Base-by-base conservation (phyloP, 2,797 vertebrate genomes). In the Pantherophis vulpinus region DNA sequence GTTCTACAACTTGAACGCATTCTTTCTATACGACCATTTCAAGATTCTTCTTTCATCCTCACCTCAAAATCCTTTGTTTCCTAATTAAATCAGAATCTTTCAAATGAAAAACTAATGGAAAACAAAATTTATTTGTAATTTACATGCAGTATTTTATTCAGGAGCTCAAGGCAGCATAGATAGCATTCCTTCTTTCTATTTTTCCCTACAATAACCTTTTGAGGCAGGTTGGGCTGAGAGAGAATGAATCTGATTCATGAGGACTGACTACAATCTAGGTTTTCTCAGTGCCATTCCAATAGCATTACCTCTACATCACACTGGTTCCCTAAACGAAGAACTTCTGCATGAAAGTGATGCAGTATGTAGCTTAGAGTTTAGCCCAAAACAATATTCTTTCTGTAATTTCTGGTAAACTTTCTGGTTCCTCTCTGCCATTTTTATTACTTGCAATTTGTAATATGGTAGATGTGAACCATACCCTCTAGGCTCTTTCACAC, bases 71-170 rank as follows among this genome's bases (percentile, higher is more conserved):
- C 61, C 88, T 91, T 91, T 86, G 4, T 25, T 94, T 92, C 63
- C 93, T 95, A 94, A 96, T 95, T 95, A 96, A 96, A 94, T 92
- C 94, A 87, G 95, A 91, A 93, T 90, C 91, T 91, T 95, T 88
- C 90, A 89, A 89, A 56, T 61, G 13, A n/a, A 13, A 55, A 54
- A 90, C 11, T n/a, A 86, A 16, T 86, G 16, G 59, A 86, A 60
- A 60, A 63, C 20, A 42, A 61, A 29, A 42, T 8, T 13, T 23
- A 63, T 37, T 91, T 86, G 16, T 56, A n/a, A 74, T 66, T 47
- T 25, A 16, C 29, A 79, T 60, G 18, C 58, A 74, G 7, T 9
- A 37, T 74, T 74, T 74, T 79, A 79, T 79, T 79, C 37, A 23
- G 32, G 37, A 79, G 37, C 9, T 79, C 74, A 42, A 23, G 74